phyloP scores from a whole-genome alignment of 2,797 vertebrate species.

The Anguilla obscura region DNA sequence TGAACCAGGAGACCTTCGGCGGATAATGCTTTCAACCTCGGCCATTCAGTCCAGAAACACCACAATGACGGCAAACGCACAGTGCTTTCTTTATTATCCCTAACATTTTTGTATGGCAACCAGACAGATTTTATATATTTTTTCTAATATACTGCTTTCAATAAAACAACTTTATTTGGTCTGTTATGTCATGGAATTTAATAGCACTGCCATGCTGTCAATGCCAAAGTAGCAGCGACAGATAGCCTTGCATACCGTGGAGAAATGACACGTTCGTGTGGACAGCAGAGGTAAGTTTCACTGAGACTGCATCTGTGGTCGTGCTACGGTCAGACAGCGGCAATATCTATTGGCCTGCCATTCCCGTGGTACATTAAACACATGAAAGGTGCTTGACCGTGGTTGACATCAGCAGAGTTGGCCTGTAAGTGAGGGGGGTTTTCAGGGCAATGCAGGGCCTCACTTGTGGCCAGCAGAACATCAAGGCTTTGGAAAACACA shows the following conservation, averaged over 20 bases:
- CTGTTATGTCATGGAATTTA: neutral
- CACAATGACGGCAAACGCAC: neutral
- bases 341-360: neutral
- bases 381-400: neutral
- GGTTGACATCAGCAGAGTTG: neutral
- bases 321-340: neutral
- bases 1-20: slow-evolving; percentile 3
- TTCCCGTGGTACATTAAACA: neutral
- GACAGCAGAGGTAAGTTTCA: neutral
- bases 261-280: neutral
- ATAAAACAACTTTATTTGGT: neutral
- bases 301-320: neutral
- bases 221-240: neutral
- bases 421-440: neutral
- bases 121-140: neutral
- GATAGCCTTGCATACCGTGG: neutral
- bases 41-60: neutral
- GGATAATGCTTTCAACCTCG: neutral
- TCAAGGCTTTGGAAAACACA: neutral
- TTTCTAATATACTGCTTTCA: neutral
- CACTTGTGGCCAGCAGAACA: neutral
- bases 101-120: neutral
- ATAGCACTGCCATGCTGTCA: neutral
- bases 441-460: neutral
- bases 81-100: slow-evolving; percentile 8